Conservation (phyloP, 37 sponge, comb jelly and placozoan species). For the Crambe crambe region DNA sequence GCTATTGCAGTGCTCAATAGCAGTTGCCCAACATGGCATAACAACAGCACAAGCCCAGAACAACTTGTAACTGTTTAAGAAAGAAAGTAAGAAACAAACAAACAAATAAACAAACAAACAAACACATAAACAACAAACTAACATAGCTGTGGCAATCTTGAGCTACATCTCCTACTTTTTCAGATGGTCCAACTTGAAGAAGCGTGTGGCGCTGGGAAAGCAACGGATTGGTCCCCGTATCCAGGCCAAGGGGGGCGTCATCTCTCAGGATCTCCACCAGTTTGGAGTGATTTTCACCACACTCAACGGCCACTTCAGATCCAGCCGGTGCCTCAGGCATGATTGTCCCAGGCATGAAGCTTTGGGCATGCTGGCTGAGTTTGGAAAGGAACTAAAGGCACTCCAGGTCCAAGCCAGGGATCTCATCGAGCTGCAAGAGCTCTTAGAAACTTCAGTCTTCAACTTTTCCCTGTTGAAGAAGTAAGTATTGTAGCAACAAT, state of each 20-base stretch:
- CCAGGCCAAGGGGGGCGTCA: constrained; percentile 65
- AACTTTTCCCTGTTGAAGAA: constrained; percentile 78
- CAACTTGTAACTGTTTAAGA: too few species aligned
- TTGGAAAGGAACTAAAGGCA: constrained; percentile 14
- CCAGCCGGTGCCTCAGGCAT: constrained; percentile 39
- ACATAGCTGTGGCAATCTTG: too few species aligned
- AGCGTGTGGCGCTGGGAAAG: constrained; percentile 86
- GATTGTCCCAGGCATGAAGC: constrained; percentile 22
- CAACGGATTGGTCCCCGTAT: constrained; percentile 86
- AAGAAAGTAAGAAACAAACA: too few species aligned
- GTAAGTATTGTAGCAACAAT: constrained; percentile 32
- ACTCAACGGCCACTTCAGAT: constrained; percentile 21
- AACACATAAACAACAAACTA: too few species aligned
- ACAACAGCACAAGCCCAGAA: too few species aligned
- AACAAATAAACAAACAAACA: too few species aligned
- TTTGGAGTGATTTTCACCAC: constrained; percentile 42
- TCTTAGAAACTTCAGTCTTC: constrained; percentile 81
- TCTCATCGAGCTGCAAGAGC: constrained; percentile 88
- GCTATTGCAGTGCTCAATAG: too few species aligned
- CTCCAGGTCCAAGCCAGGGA: constrained; percentile 55
- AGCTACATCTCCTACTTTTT: too few species aligned
- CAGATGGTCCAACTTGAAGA: constrained; percentile 86
- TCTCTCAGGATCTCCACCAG: constrained; percentile 40
- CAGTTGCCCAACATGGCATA: too few species aligned
- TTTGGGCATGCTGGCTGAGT: background rate